Conservation (phyloP, 2,113 vertebrate genomes). For the Clarias batrachus region DNA sequence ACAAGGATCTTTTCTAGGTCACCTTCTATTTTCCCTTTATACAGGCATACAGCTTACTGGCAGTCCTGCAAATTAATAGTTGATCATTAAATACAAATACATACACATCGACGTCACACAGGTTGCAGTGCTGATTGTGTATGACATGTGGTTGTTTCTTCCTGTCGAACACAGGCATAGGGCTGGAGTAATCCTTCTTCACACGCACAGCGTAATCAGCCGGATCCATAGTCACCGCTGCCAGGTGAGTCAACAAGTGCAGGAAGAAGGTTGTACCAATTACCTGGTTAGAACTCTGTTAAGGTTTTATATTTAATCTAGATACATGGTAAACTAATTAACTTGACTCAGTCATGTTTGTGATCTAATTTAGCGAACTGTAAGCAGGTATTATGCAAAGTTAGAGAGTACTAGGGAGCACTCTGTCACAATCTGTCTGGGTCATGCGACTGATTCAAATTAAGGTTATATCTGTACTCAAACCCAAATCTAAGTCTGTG, state of each 20-base stretch:
- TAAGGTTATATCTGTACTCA: neutral
- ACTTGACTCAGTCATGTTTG: neutral
- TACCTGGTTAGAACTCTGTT: constrained; percentile 62
- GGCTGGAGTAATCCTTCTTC: constrained; percentile 66
- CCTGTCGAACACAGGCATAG: constrained; percentile 69
- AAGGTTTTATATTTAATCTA: constrained; percentile 57
- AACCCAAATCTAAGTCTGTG: neutral
- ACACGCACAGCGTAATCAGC: constrained; percentile 66
- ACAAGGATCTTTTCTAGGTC: neutral
- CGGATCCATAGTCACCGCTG: constrained; percentile 69
- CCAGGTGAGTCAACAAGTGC: constrained; percentile 66
- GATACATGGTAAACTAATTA: neutral
- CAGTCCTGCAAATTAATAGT: neutral
- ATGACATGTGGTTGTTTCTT: constrained; percentile 71
- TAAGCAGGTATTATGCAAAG: neutral
- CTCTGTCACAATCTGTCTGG: neutral
- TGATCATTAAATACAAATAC: constrained; percentile 45
- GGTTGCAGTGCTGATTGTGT: constrained; percentile 72
- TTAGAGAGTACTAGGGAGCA: neutral
- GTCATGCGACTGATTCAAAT: constrained; percentile 44
- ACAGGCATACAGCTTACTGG: neutral
- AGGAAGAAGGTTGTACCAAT: constrained; percentile 59
- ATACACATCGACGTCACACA: constrained; percentile 75
- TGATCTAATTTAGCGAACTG: neutral
- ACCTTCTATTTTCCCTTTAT: neutral